Evolutionary conservation across 1,140 invertebrate species (phyloP), one percentile per base, ranked within the genome.

Genomic region (Drosophila hydei): DNA sequence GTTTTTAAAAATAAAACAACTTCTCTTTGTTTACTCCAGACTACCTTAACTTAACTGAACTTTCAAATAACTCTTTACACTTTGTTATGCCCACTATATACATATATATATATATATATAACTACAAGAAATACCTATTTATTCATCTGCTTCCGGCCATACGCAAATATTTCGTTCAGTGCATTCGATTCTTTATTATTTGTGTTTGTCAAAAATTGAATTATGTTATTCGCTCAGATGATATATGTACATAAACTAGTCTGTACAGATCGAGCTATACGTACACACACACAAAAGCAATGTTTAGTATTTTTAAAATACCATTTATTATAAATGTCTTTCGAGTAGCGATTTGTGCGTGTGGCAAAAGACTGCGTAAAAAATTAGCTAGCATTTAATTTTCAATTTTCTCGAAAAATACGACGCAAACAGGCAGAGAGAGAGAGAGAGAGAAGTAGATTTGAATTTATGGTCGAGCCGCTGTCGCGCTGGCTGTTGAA

Each of bases 311-410:
- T 65, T 54, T 56, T 56, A 21, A 55, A 64, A 63, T 61, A 67
- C 33, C 45, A 68, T 68, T 51, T 52, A 48, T 51, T 36, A 68
- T 60, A 43, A 68, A 60, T 68, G 64, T 60, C 25, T 60, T 67
- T 58, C 30, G 63, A 58, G 56, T 40, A 65, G 33, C 64, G 55
- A 68, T 68, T 68, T 68, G 55, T 60, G 64, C 64, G 64, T 68
- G 64, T 68, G 64, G 64, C 63, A 25, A 8, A 55, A 60, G 38
- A 23, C 47, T 65, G 64, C 54, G 61, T 67, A 77, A 68, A 33
- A 84, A 76, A 83, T 83, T 73, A 76, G 68, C 38, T 70, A 67
- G 56, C 68, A 79, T 79, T 76, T 79, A 76, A 77, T 76, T 79
- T 80, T 61, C 48, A 70, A 87, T 84, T 76, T 77, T 80, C 52